These are phyloP conservation scores for Tipula vernalis DNA, from an alignment of 2,888 invertebrate species.

Conservation along the genomic window DNA sequence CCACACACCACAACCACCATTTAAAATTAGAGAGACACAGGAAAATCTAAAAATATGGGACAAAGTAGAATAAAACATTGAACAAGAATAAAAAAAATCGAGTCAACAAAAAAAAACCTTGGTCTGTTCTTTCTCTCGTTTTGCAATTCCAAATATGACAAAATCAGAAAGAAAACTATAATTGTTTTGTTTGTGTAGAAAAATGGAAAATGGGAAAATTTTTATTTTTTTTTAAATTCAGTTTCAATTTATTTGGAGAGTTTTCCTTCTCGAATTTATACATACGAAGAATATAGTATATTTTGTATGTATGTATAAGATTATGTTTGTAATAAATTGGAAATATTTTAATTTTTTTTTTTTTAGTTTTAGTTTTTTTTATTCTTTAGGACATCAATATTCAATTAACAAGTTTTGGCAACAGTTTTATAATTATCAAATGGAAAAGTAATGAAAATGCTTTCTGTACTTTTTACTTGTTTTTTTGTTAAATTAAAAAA, in stretches of 20 bases:
- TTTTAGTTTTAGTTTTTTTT: neutral
- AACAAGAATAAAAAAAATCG: neutral
- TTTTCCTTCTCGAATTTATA: neutral
- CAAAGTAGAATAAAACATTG: neutral
- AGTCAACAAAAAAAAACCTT: too few species aligned
- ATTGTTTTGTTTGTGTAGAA: neutral
- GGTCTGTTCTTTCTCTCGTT: neutral
- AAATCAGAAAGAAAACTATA: neutral
- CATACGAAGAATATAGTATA: neutral
- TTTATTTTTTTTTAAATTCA: neutral
- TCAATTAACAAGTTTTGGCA: neutral
- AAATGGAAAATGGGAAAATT: neutral
- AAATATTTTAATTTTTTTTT: neutral
- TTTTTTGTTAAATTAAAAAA: neutral
- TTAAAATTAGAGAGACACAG: neutral
- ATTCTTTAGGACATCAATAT: neutral
- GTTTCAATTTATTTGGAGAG: slow-evolving; percentile 4
- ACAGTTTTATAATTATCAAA: neutral
- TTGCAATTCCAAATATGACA: neutral
- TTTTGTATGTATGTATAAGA: neutral
- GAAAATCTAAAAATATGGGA: neutral
- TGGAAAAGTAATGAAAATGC: neutral
- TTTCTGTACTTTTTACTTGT: neutral
- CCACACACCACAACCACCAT: neutral
- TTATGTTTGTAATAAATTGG: neutral